A percentile compares a stretch with the other conserved stretches of the same genome.
Conservation (phyloP, 2,113 vertebrate genomes). For the Donacobius atricapilla region DNA sequence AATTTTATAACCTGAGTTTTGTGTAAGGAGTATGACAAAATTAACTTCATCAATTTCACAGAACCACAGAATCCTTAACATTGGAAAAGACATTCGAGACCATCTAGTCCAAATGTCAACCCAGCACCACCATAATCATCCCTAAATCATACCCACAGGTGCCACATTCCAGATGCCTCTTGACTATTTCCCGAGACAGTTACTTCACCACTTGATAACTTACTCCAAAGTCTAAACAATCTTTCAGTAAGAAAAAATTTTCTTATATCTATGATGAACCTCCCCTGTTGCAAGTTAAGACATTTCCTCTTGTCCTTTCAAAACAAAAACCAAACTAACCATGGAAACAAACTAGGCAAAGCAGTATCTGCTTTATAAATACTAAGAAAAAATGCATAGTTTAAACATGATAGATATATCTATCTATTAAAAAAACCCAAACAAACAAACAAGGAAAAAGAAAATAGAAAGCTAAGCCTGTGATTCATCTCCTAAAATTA, state of each 20-base stretch:
- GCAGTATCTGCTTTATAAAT: not conserved
- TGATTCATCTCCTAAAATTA: not conserved
- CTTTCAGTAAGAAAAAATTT: not conserved
- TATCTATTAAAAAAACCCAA: not conserved
- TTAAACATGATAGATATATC: not conserved
- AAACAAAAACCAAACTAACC: not conserved
- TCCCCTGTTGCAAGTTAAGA: not conserved
- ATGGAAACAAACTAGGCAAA: not conserved
- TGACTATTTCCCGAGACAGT: not conserved
- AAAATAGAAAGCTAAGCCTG: not conserved
- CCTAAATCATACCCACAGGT: not conserved
- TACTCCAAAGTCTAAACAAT: not conserved
- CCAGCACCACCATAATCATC: not conserved
- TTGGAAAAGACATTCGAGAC: not conserved
- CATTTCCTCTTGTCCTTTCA: not conserved
- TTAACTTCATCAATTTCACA: not conserved
- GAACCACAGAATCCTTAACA: rapidly evolving
- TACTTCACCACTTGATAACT: not conserved
- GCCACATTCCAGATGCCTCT: no score
- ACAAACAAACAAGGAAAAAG: not conserved
- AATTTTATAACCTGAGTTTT: not conserved
- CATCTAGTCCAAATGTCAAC: not conserved
- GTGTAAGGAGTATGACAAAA: not conserved
- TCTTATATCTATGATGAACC: not conserved
- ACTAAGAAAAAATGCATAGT: not conserved